Base-by-base conservation (phyloP, 2,797 vertebrate genomes). In the Peromyscus melanophrys region DNA sequence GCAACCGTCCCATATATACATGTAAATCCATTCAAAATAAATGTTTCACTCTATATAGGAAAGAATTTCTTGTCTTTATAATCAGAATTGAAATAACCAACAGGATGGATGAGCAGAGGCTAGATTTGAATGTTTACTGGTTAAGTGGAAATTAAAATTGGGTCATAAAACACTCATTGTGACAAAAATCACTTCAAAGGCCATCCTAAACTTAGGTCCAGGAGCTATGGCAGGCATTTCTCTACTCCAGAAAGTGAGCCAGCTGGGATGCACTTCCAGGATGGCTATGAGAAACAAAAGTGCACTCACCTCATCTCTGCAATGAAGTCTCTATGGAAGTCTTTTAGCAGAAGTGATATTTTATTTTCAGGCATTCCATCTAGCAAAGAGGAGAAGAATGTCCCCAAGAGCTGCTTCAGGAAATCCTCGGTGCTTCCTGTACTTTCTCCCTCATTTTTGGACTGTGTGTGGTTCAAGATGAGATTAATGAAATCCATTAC, bases 281-380 rank as follows among this genome's bases (percentile, higher is more conserved):
- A 43, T 43, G 52, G 21, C 85, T 9, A 2, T 57, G 12, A 2
- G 16, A 76, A 85, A 19, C 27, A 71, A 83, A 49, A 0, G 21
- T n/a, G 86, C 0, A 37, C 98, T 98, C 67, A 99, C 98, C 98
- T 98, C 46, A 94, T 89, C 96, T 97, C 97, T 95, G 94, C 78
- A 59, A 67, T 67, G 46, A 94, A 0, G 75, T 95, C 94, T 40
- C 63, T 31, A 78, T 65, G 73, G 0, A 98, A 94, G 59, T 90
- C 89, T 89, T 95, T 97, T 12, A 96, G 59, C n/a, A 97, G 95
- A 57, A 92, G 83, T 63, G 34, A 78, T 43, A 67, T 46, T 96
- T 95, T 96, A n/a, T 96, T 97, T 61, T 85, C 92, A 8, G 95
- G 94, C 43, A 55, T 63, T 80, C 96, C 96, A 40, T 94, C 88